Evolutionary conservation across 2,113 vertebrate species (phyloP), one percentile per base, ranked within the genome.

Genomic region (Diglossa brunneiventris): DNA sequence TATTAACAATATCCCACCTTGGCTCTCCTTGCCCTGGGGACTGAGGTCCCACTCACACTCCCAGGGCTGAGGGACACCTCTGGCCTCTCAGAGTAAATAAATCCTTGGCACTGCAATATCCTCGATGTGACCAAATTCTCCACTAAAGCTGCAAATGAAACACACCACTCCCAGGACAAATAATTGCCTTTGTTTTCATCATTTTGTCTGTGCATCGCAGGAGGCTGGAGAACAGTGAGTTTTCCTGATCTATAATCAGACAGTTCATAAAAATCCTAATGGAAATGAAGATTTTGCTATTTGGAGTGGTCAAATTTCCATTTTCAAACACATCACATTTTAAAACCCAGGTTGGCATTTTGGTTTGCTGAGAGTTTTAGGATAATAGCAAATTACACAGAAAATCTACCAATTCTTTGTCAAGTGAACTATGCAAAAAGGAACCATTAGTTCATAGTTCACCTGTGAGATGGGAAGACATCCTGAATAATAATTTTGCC

Each of bases 361-460:
- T 94, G 97, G 96, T 98, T 98, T 98, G 96, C 97, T 97, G 97
- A 97, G 97, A 97, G 94, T 98, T 98, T 98, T 97, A 97, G 96
- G 95, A 98, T 98, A 98, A 98, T 97, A 98, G 97, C 96, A 98
- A 98, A 98, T 98, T 97, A 98, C 92, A 98, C 94, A 98, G 96
- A 97, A 98, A 98, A 98, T 95, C 97, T 97, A 97, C 97, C 96
- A 96, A 96, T 96, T 97, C 96, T 95, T 97, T 97, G 96, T 97
- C 96, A 97, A 97, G 94, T 97, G 94, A 97, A 97, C 94, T 95
- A 97, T 96, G 87, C 93, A 75, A 76, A 96, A 96, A 97, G 95
- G 87, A 97, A 92, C 95, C 96, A 96, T 97, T 97, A 97, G 93
- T 97, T 96, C 95, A 97, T 95, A 97, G 97, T 96, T 98, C 97